These are phyloP conservation scores for Otolemur garnettii DNA, from an alignment of 2,113 vertebrate species.

Conservation along the genomic window DNA sequence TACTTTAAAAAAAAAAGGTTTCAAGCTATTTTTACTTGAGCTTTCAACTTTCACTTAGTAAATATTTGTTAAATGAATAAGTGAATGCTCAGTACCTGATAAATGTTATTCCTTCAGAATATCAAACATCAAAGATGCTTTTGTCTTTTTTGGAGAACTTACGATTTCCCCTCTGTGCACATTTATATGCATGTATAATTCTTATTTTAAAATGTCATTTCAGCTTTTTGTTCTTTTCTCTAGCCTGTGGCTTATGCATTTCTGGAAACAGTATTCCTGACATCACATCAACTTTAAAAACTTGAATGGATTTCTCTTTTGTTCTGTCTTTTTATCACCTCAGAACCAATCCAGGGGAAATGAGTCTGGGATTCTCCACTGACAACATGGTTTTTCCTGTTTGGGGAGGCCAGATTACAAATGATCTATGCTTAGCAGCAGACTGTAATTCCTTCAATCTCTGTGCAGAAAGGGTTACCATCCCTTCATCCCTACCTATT, in stretches of 20 bases:
- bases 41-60: not conserved
- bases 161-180: not conserved
- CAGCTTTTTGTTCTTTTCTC: not conserved
- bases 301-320: not conserved
- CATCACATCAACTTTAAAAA: conserved; percentile 33
- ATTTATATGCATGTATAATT: not conserved
- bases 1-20: conserved; percentile 19
- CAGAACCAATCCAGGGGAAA: not conserved
- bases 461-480: not conserved
- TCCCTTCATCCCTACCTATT: not conserved
- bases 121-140: conserved; percentile 14
- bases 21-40: conserved; percentile 44
- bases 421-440: not conserved
- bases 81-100: not conserved
- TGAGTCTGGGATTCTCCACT: not conserved
- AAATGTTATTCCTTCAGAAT: not conserved
- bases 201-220: conserved; percentile 49
- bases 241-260: not conserved
- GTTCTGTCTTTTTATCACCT: conserved; percentile 31
- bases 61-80: conserved; percentile 36
- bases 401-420: not conserved
- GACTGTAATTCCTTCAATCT: not conserved
- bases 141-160: not conserved
- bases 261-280: not conserved
- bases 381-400: not conserved